phyloP scores from a whole-genome alignment of 2,888 invertebrate genomes.

The Yponomeuta sedellus region DNA sequence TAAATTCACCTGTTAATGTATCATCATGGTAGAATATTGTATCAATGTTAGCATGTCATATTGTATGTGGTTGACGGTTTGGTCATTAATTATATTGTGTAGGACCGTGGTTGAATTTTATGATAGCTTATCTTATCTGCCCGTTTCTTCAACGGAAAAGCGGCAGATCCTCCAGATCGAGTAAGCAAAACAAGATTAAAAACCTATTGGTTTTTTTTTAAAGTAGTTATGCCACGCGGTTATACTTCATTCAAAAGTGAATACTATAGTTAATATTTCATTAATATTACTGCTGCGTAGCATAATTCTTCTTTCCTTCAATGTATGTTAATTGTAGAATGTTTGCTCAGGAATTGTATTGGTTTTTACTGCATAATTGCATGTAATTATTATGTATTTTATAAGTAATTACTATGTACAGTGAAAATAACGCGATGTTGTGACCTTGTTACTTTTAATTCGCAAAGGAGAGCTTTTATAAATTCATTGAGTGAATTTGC shows the following conservation, averaged over 20 bases:
- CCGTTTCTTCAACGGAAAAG: neutral
- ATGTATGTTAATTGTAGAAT: slow-evolving; percentile 23
- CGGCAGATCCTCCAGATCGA: slow-evolving; percentile 5
- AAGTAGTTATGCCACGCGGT: slow-evolving; percentile 28
- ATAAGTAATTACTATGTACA: slow-evolving; percentile 27
- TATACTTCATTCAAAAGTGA: slow-evolving; percentile 39
- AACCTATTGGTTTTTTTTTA: slow-evolving; percentile 14
- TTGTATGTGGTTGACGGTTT: slow-evolving; percentile 58
- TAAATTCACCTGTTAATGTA: slow-evolving; percentile 71
- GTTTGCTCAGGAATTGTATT: slow-evolving; percentile 72
- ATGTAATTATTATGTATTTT: slow-evolving; percentile 17
- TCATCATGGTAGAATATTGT: slow-evolving; percentile 68
- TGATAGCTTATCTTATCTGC: slow-evolving; percentile 35
- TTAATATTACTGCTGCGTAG: slow-evolving; percentile 16
- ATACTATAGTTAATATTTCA: slow-evolving; percentile 15
- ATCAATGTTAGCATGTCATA: slow-evolving; percentile 69
- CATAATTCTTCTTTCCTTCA: slow-evolving; percentile 20
- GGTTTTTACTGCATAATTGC: slow-evolving; percentile 3
- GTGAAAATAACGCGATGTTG: slow-evolving; percentile 46
- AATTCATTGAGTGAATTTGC: slow-evolving; percentile 60
- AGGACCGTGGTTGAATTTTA: slow-evolving; percentile 62
- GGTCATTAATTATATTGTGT: slow-evolving; percentile 57
- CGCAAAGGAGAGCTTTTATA: slow-evolving; percentile 42
- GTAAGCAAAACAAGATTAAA: neutral
- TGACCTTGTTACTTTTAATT: slow-evolving; percentile 62